Conservation (phyloP, 1,140 invertebrate genomes). For the Drosophila albomicans region DNA sequence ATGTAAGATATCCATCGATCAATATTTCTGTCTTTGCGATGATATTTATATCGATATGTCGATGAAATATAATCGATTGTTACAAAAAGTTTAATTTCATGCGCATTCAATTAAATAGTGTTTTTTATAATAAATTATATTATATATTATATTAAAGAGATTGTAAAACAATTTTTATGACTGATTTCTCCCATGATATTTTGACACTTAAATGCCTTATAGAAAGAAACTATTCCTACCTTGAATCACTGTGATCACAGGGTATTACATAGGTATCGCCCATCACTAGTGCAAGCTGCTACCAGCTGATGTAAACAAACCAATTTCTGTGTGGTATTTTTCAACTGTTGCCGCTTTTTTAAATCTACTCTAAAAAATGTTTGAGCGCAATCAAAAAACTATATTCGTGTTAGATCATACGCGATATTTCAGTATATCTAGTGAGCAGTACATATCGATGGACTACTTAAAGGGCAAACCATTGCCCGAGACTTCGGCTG, state of each 20-base stretch:
- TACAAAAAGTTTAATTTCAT: background rate
- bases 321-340: background rate
- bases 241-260: constrained; percentile 1
- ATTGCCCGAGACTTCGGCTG: background rate
- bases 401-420: constrained; percentile 97
- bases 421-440: constrained; percentile 94
- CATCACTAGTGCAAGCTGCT: constrained; percentile 15
- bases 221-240: background rate
- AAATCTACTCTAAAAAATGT: constrained; percentile 56
- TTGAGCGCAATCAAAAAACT: constrained; percentile 93
- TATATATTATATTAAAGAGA: no score
- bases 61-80: constrained; percentile 10
- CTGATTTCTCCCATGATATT: background rate
- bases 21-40: constrained; percentile 1
- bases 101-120: background rate
- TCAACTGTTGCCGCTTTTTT: constrained; percentile 3
- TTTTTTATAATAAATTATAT: background rate
- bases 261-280: background rate
- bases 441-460: constrained; percentile 94
- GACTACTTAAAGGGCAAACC: constrained; percentile 91
- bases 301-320: constrained; percentile 55
- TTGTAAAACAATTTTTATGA: background rate
- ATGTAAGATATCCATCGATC: constrained; percentile 41
- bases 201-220: background rate
- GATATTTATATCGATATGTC: constrained; percentile 7